Percentiles rank a stretch among this genome's conserved stretches.
Evolutionary conservation across 2,797 vertebrate species (phyloP).

Genomic region (Silurus lanzhouensis): DNA sequence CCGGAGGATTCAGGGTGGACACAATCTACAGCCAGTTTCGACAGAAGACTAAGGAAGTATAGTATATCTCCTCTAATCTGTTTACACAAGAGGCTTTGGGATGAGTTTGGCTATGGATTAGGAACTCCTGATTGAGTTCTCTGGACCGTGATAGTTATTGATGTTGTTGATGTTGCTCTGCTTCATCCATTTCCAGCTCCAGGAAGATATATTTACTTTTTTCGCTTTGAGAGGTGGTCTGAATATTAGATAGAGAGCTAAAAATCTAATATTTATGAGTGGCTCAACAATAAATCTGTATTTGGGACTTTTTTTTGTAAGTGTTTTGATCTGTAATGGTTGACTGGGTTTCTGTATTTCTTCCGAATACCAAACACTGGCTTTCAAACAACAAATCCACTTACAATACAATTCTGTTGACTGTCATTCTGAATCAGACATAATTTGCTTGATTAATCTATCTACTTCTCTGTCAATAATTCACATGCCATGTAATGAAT

Average conservation of each 20-base stretch:
- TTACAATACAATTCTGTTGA: background rate
- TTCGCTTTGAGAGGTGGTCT: background rate
- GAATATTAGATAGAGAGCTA: conserved; percentile 13
- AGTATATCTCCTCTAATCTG: conserved; percentile 20
- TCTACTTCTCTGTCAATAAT: background rate
- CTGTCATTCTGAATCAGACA: background rate
- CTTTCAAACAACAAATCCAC: background rate
- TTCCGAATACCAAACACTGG: background rate
- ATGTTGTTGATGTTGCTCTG: background rate
- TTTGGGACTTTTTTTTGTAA: background rate
- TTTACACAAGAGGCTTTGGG: background rate
- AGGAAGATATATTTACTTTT: background rate
- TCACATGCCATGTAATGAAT: too few species aligned
- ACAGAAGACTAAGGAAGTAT: background rate
- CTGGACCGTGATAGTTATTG: conserved; percentile 28
- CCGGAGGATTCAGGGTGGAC: background rate
- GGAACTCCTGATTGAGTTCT: conserved; percentile 33
- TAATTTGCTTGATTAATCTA: conserved; percentile 2
- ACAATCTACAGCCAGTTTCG: background rate
- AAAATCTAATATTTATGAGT: conserved; percentile 8
- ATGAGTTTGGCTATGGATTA: conserved; percentile 24
- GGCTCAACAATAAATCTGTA: background rate
- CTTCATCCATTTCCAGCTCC: background rate
- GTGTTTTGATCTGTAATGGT: background rate
- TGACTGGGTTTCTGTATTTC: background rate